Evolutionary conservation across 2,113 vertebrate species (phyloP).

Genomic region (Hypomesus transpacificus): DNA sequence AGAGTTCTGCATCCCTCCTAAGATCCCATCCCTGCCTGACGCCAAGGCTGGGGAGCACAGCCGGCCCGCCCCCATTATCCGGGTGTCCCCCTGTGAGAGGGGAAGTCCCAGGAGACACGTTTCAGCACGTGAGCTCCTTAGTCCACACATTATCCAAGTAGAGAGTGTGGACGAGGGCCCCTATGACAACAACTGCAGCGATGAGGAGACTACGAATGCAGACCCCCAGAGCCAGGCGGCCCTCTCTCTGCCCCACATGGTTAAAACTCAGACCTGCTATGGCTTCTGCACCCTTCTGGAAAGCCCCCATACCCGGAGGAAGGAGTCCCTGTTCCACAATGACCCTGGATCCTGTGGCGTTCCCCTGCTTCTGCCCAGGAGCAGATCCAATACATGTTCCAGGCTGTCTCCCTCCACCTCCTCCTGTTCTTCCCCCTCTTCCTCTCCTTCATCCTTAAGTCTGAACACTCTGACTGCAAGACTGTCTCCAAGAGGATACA

Average conservation of each 20-base stretch:
- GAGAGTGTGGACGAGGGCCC: constrained; percentile 79
- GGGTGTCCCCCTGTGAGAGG: constrained; percentile 42
- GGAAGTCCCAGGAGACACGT: constrained; percentile 47
- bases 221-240: constrained; percentile 87
- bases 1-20: constrained; percentile 76
- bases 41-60: constrained; percentile 50
- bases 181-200: constrained; percentile 57
- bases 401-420: constrained; percentile 35
- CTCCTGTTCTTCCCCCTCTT: constrained; percentile 49
- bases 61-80: constrained; percentile 36
- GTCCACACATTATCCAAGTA: constrained; percentile 81
- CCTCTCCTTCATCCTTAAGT: constrained; percentile 68
- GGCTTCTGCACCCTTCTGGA: constrained; percentile 86
- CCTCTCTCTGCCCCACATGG: constrained; percentile 82
- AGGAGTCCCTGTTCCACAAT: constrained; percentile 87
- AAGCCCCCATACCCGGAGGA: constrained; percentile 85
- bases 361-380: constrained; percentile 67
- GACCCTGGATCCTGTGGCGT: constrained; percentile 56
- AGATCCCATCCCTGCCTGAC: constrained; percentile 61
- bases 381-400: constrained; percentile 70
- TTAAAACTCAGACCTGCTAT: constrained; percentile 79
- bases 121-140: constrained; percentile 35
- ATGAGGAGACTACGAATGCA: constrained; percentile 80
- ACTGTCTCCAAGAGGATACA: constrained; percentile 58
- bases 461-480: constrained; percentile 64